Evolutionary conservation across 2,797 vertebrate species (phyloP), one percentile per base, ranked within the genome.

Genomic region (Nyctibius grandis): DNA sequence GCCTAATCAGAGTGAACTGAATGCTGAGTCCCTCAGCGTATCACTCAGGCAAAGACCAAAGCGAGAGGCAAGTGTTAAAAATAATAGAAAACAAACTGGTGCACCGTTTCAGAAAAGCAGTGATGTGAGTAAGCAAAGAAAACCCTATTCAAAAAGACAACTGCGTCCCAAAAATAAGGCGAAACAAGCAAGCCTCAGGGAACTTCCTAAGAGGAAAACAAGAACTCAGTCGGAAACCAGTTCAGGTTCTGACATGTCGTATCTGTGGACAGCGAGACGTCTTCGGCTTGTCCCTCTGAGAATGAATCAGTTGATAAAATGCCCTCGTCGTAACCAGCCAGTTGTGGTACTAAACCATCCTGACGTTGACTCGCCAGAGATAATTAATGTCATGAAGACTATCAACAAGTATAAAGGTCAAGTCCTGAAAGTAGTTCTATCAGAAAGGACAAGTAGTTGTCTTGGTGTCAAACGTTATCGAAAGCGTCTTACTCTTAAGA

Each of bases 291-390:
- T 98, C 75, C 99, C 99, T 4, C 96, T 98, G 76, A 99, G 98
- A 89, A 95, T 40, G 13, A 98, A 99, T 95, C 99, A 99, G 69
- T 94, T 97, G 69, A 98, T 99, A 77, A 99, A 98, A 63, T 98
- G 97, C 7, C 99, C 99, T 28, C 98, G 98, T 40, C 98, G 98
- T 31, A 98, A 99, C 97, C 99, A 99, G 95, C 99, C 99, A 1
- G 99, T 99, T 89, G 99, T 99, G 34, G 99, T 99, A 70, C 97
- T 99, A 53, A 99, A 99, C 96, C 99, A 99, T 73, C 99, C 99
- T 3, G 99, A 98, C 29, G 98, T 99, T 10, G 98, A 98, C 69
- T 95, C 97, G 1, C 95, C 98, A 12, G 98, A 98, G 92, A 96
- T 98, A 89, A 97, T 97, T 91, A 98, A 98, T 9, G 97, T 98